Base-by-base conservation (phyloP, 2,888 invertebrate species). In the Rhagonycha fulva region DNA sequence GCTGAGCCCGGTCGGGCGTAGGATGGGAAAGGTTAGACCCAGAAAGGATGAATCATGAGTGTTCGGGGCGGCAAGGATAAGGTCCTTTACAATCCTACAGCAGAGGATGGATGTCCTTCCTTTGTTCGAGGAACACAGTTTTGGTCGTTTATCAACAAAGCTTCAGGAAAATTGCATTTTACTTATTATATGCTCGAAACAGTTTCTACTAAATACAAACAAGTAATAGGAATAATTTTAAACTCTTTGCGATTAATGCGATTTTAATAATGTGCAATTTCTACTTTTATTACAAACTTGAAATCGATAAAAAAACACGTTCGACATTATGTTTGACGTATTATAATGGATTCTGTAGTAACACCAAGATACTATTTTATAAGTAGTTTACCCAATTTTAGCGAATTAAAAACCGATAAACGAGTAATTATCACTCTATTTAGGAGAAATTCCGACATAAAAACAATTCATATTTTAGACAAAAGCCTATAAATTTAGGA, bases 11-110 rank as follows among this genome's bases (percentile, higher is more conserved):
- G 82, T 82, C 83, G 81, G 79, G 82, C 81, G 82, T 83, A 83
- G 85, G 84, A 83, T 84, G 84, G 82, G 84, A 84, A 85, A 84
- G 85, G 85, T 84, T 84, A 83, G 82, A 81, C 83, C 83, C 83
- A 82, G 84, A 86, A 86, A 85, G 86, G 85, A 86, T 86, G 86
- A 86, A 86, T 86, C 86, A 86, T 86, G 86, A 84, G 85, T 83
- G 85, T 84, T 84, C 79, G 76, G 85, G 84, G 84, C 82, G 83
- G 84, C 82, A 82, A 82, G 85, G 85, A 85, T 85, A 85, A 86
- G 86, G 84, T 84, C 85, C 85, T 84, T 84, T 82, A 80, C 81
- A 83, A 82, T 80, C 80, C 80, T 76, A 80, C 79, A 82, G 79
- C 81, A 80, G 80, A 82, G 81, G 82, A 82, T 82, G 80, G 81